A percentile compares a stretch with the other conserved stretches of the same genome.
Evolutionary conservation across 2,113 vertebrate genomes (phyloP).

Genomic region (Neodon shergylaensis): DNA sequence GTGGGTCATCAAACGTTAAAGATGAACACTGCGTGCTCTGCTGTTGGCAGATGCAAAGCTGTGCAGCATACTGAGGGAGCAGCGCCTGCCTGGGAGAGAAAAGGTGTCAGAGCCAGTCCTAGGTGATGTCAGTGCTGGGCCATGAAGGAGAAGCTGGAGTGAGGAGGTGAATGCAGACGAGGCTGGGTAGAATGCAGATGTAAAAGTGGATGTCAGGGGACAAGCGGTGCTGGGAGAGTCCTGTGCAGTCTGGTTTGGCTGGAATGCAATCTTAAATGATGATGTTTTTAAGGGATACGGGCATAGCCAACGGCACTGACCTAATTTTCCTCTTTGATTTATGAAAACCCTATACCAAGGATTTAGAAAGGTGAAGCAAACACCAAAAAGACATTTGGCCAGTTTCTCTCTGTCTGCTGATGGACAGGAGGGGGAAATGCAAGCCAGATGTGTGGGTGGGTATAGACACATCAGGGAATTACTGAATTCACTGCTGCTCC

Average conservation of each 20-base stretch:
- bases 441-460: background rate
- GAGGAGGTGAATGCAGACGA: background rate
- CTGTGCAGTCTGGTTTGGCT: background rate
- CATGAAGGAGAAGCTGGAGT: background rate
- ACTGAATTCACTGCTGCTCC: background rate
- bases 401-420: slow-evolving; percentile 22
- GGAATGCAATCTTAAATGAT: background rate
- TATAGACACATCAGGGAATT: background rate
- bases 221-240: background rate
- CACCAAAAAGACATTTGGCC: slow-evolving; percentile 10
- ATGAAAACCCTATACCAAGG: background rate
- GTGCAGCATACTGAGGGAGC: background rate
- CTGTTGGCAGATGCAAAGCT: background rate
- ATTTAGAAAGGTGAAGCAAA: background rate
- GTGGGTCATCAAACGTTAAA: background rate
- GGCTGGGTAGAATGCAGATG: background rate
- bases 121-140: background rate
- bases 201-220: background rate
- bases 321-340: background rate
- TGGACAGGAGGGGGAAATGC: background rate
- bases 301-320: background rate
- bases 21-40: background rate
- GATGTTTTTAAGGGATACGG: too few relatives aligned
- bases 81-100: background rate
- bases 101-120: background rate